These are phyloP conservation scores for Ondatra zibethicus DNA, from an alignment of 2,113 vertebrate species.

Conservation along the genomic window DNA sequence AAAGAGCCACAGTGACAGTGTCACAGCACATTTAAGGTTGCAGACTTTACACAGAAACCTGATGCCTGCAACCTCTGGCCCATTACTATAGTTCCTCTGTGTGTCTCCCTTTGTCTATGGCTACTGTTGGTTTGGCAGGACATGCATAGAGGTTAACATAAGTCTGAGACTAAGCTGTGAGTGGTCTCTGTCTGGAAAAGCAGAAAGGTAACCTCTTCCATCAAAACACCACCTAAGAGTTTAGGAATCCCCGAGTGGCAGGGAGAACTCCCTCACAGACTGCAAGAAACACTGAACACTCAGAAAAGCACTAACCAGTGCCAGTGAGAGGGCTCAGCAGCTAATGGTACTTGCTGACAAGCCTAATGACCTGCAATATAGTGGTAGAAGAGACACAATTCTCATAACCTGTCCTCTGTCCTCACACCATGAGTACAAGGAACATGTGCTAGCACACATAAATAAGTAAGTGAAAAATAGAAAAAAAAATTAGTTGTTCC, in stretches of 20 bases:
- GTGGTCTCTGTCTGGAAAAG: background rate
- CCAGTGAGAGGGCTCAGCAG: background rate
- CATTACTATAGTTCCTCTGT: background rate
- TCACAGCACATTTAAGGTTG: background rate
- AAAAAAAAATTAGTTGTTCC: background rate
- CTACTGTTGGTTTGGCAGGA: conserved; percentile 3
- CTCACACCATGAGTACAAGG: background rate
- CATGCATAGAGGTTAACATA: background rate
- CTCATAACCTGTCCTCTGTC: background rate
- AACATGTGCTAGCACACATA: background rate
- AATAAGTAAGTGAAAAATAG: background rate
- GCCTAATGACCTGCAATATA: too few relatives aligned
- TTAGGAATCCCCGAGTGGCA: background rate
- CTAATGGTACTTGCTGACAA: background rate
- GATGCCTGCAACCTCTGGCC: background rate
- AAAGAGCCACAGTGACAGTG: background rate
- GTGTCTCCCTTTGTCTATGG: background rate
- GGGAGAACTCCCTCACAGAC: background rate
- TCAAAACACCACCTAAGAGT: background rate
- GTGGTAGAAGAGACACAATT: background rate
- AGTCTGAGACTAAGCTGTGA: background rate
- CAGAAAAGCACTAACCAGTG: background rate
- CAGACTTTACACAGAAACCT: background rate
- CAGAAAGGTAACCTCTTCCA: background rate
- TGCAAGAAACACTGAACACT: background rate